Conservation (phyloP, 2,797 vertebrate species). For the Chelidonichthys spinosus region DNA sequence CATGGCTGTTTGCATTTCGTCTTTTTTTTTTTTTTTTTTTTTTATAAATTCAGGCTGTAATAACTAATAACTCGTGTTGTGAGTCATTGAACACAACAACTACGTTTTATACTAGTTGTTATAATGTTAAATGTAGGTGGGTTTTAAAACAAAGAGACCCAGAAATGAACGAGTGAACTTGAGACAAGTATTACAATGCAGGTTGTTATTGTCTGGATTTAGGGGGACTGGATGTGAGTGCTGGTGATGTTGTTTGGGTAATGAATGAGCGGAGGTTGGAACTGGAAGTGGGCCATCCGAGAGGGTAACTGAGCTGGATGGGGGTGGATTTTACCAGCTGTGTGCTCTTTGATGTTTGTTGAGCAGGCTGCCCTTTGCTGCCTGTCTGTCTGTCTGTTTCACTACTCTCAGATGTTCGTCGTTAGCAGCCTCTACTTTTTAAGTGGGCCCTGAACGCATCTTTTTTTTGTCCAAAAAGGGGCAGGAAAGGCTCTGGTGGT, state of each 20-base stretch:
- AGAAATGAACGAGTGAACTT: slow-evolving; percentile 6
- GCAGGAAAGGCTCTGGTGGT: background rate
- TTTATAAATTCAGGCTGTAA: no score
- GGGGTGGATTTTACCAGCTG: slow-evolving; percentile 69
- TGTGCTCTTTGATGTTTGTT: slow-evolving; percentile 71
- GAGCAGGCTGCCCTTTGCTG: slow-evolving; percentile 66
- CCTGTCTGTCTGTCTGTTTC: slow-evolving; percentile 45
- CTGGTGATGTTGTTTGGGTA: slow-evolving; percentile 53
- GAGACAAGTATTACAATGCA: background rate
- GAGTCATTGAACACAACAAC: no score
- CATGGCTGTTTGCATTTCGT: no score
- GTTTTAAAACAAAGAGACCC: background rate
- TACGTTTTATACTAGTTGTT: no score
- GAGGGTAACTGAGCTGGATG: slow-evolving; percentile 42
- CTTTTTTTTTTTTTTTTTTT: no score
- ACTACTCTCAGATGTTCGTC: slow-evolving; percentile 61
- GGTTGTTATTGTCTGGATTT: slow-evolving; percentile 35
- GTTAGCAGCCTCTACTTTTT: slow-evolving; percentile 42
- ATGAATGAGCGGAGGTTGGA: slow-evolving; percentile 69
- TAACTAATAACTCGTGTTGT: no score
- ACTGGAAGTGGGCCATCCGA: slow-evolving; percentile 63
- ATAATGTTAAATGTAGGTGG: background rate
- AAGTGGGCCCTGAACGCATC: slow-evolving; percentile 15
- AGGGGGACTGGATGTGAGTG: slow-evolving; percentile 7
- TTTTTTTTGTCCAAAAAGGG: background rate